These are phyloP conservation scores for Spodoptera littoralis DNA, from an alignment of 2,888 invertebrate species.

Conservation along the genomic window DNA sequence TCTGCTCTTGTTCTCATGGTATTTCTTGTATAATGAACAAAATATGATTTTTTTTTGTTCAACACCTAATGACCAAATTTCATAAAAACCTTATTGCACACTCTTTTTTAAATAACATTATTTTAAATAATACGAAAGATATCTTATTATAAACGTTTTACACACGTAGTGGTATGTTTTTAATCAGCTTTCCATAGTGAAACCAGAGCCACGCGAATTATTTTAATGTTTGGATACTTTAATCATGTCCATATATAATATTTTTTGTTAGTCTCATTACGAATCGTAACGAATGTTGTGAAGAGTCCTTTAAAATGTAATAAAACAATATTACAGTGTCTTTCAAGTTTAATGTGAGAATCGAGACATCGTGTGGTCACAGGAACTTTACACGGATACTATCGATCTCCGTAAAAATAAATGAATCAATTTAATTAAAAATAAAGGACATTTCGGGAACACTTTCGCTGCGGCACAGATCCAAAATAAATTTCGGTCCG, in stretches of 20 bases:
- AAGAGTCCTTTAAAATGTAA: constrained; percentile 22
- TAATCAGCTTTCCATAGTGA: constrained; percentile 57
- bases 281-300: constrained; percentile 53
- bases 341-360: constrained; percentile 39
- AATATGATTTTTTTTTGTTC: constrained; percentile 5
- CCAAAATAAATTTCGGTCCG: constrained; percentile 69
- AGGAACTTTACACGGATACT: constrained; percentile 33
- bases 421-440: constrained; percentile 49
- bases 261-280: constrained; percentile 59
- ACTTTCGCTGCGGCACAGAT: constrained; percentile 64
- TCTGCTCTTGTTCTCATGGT: constrained; percentile 34
- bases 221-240: constrained; percentile 63
- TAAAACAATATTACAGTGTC: constrained; percentile 35
- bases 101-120: too few relatives aligned
- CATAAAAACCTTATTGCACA: constrained; percentile 13
- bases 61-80: constrained; percentile 7
- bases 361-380: constrained; percentile 23
- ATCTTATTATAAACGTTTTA: constrained; percentile 56
- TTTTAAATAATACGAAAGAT: constrained; percentile 28
- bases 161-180: constrained; percentile 56
- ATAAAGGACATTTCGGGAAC: constrained; percentile 56
- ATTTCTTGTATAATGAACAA: constrained; percentile 25
- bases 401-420: constrained; percentile 42
- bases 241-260: constrained; percentile 49
- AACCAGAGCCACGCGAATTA: constrained; percentile 63